Percentiles rank a stretch among this genome's conserved stretches.
Conservation (phyloP, 2,888 invertebrate genomes). For the Tenthredo amoena region DNA sequence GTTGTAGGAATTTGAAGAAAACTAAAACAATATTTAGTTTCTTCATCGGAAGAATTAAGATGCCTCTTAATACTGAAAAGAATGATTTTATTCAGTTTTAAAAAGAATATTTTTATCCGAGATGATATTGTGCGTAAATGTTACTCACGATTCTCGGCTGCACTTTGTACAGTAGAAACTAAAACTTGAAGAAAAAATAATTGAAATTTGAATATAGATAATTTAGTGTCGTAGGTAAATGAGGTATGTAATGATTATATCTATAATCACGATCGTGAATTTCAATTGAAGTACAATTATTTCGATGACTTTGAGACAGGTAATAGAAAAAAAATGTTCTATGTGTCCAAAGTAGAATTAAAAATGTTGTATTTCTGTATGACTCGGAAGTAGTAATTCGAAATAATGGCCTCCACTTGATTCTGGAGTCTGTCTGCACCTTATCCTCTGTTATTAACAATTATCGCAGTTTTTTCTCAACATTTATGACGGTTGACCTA, state of each 20-base stretch:
- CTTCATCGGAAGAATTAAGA: neutral
- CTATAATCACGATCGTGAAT: conserved; percentile 12
- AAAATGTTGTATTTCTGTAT: conserved; percentile 4
- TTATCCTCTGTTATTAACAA: conserved; percentile 2
- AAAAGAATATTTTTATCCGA: conserved; percentile 26
- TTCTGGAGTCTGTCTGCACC: neutral
- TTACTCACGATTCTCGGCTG: conserved; percentile 35
- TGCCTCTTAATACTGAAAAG: conserved; percentile 20
- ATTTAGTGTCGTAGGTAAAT: conserved; percentile 9
- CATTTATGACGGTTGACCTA: neutral
- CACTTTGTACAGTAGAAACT: conserved; percentile 41
- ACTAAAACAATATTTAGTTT: neutral
- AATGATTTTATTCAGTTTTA: conserved; percentile 5
- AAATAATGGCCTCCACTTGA: neutral
- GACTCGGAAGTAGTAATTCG: neutral
- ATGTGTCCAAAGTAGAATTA: neutral
- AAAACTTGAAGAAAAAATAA: neutral
- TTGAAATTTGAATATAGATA: conserved; percentile 23
- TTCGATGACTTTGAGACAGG: neutral
- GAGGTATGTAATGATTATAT: conserved; percentile 11
- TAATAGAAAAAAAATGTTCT: neutral
- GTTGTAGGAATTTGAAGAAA: neutral
- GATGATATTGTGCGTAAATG: neutral
- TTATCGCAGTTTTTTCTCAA: neutral
- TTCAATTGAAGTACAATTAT: conserved; percentile 6